Conservation (phyloP, 2,113 vertebrate genomes). For the Plectropomus leopardus region DNA sequence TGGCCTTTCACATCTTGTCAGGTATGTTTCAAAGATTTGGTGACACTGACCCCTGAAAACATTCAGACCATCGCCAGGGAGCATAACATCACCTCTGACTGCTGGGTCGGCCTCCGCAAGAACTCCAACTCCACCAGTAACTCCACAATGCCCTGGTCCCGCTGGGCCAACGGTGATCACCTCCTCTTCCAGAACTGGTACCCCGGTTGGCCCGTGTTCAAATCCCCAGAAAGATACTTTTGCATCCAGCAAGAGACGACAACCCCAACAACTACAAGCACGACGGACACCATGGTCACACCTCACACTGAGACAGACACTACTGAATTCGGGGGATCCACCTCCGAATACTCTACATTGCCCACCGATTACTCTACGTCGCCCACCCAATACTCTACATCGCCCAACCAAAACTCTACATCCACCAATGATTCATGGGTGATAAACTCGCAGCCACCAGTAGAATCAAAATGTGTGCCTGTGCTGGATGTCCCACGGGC, state of each 20-base stretch:
- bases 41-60: constrained; percentile 70
- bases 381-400: background rate
- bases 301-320: background rate
- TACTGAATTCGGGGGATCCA: too few relatives aligned
- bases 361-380: background rate
- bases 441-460: background rate
- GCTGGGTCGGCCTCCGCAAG: constrained; percentile 82
- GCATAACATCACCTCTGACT: constrained; percentile 17
- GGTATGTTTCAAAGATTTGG: constrained; percentile 78
- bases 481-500: background rate
- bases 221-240: constrained; percentile 22
- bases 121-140: background rate
- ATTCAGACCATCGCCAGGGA: constrained; percentile 4
- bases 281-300: background rate
- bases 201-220: constrained; percentile 72
- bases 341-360: background rate
- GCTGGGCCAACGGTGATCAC: constrained; percentile 78
- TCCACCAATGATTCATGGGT: background rate
- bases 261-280: background rate
- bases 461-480: background rate
- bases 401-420: background rate
- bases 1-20: constrained; percentile 17
- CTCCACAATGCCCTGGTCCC: constrained; percentile 61
- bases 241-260: constrained; percentile 32
- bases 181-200: constrained; percentile 85